Percentiles rank a stretch among this genome's conserved stretches.
These are phyloP conservation scores for Tringa solitaria DNA, from an alignment of 2,113 vertebrate species.

Conservation along the genomic window DNA sequence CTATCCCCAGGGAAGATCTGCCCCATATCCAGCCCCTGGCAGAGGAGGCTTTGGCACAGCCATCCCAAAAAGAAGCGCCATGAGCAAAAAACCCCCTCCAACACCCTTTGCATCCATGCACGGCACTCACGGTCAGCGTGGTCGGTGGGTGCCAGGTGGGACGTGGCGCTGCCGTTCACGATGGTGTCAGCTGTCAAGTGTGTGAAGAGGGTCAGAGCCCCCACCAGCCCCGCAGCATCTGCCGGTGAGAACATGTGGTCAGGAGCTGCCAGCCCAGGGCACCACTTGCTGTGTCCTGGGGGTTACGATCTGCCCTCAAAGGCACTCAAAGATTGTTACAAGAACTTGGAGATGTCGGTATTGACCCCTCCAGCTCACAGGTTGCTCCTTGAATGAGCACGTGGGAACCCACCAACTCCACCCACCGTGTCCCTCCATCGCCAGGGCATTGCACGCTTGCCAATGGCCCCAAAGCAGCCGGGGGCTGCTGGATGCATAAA, in stretches of 20 bases:
- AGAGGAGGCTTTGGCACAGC: fast-evolving
- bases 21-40: background rate
- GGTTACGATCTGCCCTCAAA: fast-evolving
- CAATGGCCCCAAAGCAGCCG: fast-evolving
- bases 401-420: background rate
- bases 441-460: background rate
- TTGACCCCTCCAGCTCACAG: background rate
- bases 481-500: background rate
- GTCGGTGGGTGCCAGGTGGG: slow-evolving; percentile 90
- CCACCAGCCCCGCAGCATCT: slow-evolving; percentile 87
- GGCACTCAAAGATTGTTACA: background rate
- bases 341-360: background rate
- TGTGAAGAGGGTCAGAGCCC: slow-evolving; percentile 87
- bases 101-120: background rate
- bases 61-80: background rate
- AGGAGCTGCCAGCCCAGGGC: background rate
- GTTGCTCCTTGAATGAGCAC: fast-evolving
- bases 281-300: background rate
- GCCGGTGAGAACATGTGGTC: fast-evolving
- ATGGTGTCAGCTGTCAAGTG: slow-evolving; percentile 90
- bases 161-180: slow-evolving; percentile 85
- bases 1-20: background rate
- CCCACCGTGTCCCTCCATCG: fast-evolving
- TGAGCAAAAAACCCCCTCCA: fast-evolving
- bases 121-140: slow-evolving; percentile 89